A percentile compares a stretch with the other conserved stretches of the same genome.
These are phyloP conservation scores for Iguana delicatissima DNA, from an alignment of 2,797 vertebrate species.

Conservation along the genomic window DNA sequence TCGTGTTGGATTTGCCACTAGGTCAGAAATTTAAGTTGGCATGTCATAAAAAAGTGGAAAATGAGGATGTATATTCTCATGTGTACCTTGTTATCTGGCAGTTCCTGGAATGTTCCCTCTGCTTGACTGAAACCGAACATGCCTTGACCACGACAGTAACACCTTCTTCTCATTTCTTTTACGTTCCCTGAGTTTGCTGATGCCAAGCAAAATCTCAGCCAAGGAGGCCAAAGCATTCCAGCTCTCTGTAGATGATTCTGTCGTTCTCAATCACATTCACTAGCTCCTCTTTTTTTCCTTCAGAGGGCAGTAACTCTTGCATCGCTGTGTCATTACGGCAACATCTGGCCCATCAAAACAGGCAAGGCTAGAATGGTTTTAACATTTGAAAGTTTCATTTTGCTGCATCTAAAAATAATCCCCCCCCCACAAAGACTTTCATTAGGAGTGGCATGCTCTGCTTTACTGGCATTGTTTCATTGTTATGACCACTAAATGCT, in stretches of 20 bases:
- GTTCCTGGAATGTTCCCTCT: neutral
- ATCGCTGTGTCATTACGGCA: constrained; percentile 24
- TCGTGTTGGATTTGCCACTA: neutral
- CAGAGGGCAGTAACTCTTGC: constrained; percentile 43
- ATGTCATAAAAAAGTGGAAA: neutral
- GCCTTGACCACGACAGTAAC: constrained; percentile 55
- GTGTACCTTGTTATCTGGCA: neutral
- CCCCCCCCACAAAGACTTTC: neutral
- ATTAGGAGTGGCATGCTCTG: constrained; percentile 37
- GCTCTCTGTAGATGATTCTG: neutral
- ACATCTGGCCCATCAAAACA: constrained; percentile 54
- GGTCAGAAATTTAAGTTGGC: neutral
- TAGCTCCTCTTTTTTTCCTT: constrained; percentile 2
- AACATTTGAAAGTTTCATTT: constrained; percentile 57
- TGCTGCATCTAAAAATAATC: constrained; percentile 55
- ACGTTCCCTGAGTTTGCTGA: constrained; percentile 52
- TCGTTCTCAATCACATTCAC: neutral
- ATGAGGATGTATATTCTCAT: neutral
- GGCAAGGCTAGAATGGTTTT: neutral
- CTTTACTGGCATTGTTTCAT: constrained; percentile 50
- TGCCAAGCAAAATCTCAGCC: constrained; percentile 53
- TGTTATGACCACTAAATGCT: constrained; percentile 43
- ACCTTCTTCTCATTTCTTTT: constrained; percentile 47
- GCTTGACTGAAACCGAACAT: neutral
- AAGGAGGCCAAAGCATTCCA: neutral